These are phyloP conservation scores for Lissonota sp. DNA, from an alignment of 2,888 invertebrate genomes.

Conservation along the genomic window DNA sequence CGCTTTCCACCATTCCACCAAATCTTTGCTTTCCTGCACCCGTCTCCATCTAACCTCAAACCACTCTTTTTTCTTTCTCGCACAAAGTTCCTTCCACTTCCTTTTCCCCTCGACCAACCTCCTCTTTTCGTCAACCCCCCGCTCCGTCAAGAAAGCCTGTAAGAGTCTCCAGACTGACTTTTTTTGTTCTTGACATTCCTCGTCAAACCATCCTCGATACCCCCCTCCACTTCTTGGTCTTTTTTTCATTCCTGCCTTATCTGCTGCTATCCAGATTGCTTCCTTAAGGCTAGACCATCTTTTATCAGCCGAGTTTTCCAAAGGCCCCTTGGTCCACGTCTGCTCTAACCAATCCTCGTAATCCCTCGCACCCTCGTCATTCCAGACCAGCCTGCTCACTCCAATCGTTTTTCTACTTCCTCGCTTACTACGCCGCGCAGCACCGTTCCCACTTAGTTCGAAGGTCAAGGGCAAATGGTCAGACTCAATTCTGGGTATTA, in stretches of 20 bases:
- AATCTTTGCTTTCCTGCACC: conserved; percentile 31
- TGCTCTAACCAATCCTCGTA: conserved; percentile 9
- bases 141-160: conserved; percentile 11
- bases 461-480: conserved; percentile 38
- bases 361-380: too few species aligned
- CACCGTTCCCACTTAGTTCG: not conserved
- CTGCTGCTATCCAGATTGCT: not conserved
- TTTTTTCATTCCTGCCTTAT: not conserved
- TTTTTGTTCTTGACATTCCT: conserved; percentile 5
- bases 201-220: conserved; percentile 2
- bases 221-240: not conserved
- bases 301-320: not conserved
- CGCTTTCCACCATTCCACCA: conserved; percentile 33
- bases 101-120: conserved; percentile 1
- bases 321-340: not conserved
- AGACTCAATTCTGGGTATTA: conserved; percentile 31
- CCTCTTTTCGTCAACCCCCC: conserved; percentile 3
- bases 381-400: not conserved
- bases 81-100: not conserved
- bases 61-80: conserved; percentile 2
- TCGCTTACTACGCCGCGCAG: not conserved
- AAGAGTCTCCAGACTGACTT: conserved; percentile 4
- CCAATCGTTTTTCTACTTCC: not conserved
- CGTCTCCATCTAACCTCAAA: conserved; percentile 28
- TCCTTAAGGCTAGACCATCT: not conserved